These are phyloP conservation scores for Sebastolobus altivelis DNA, from an alignment of 2,797 vertebrate species.

Conservation along the genomic window DNA sequence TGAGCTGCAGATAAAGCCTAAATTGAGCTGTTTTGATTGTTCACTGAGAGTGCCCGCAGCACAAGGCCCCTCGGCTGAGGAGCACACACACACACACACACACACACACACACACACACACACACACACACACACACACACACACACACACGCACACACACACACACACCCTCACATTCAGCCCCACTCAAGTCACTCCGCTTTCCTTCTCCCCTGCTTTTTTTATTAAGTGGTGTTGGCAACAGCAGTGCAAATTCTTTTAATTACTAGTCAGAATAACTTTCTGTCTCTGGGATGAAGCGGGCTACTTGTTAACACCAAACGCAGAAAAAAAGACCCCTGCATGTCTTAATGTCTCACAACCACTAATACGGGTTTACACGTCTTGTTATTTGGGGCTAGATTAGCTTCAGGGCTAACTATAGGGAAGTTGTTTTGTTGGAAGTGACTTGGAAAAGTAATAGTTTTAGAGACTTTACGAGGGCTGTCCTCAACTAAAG, in stretches of 20 bases:
- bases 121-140: slow-evolving; percentile 40
- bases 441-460: slow-evolving; percentile 41
- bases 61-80: slow-evolving; percentile 74
- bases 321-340: slow-evolving; percentile 64
- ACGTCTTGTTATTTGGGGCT: slow-evolving; percentile 48
- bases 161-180: slow-evolving; percentile 39
- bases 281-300: slow-evolving; percentile 78
- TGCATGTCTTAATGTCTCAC: slow-evolving; percentile 59
- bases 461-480: slow-evolving; percentile 11
- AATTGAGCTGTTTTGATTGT: slow-evolving; percentile 88
- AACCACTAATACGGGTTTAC: slow-evolving; percentile 64
- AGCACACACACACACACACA: slow-evolving; percentile 41
- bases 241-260: slow-evolving; percentile 83
- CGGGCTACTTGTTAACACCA: slow-evolving; percentile 75
- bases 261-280: slow-evolving; percentile 85
- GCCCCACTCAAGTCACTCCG: slow-evolving; percentile 56
- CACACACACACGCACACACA: slow-evolving; percentile 41
- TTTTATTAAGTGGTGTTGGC: slow-evolving; percentile 80
- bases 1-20: slow-evolving; percentile 83
- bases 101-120: slow-evolving; percentile 36
- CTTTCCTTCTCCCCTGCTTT: slow-evolving; percentile 49
- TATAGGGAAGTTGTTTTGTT: slow-evolving; percentile 30
- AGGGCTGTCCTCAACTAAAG: background rate
- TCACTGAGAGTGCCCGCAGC: slow-evolving; percentile 78
- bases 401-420: slow-evolving; percentile 58